phyloP scores from a whole-genome alignment of 2,888 invertebrate species.

The Acrobasis repandana region DNA sequence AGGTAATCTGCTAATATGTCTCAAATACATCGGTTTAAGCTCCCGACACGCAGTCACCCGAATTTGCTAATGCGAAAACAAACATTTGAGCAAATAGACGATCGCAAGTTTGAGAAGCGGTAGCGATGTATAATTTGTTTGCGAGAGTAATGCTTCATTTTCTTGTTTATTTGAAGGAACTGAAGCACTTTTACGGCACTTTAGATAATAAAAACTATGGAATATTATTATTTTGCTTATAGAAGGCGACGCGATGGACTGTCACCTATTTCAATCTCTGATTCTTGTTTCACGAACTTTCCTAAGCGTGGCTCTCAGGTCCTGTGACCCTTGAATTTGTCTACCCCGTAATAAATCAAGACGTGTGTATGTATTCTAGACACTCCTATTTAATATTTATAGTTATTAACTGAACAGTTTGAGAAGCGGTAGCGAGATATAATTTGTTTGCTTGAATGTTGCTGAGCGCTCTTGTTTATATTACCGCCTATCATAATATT shows the following conservation, averaged over 20 bases:
- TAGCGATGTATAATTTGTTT: slow-evolving; percentile 66
- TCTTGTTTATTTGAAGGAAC: slow-evolving; percentile 41
- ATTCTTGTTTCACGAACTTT: too few species aligned
- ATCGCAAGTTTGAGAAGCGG: slow-evolving; percentile 47
- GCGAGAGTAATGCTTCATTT: slow-evolving; percentile 41
- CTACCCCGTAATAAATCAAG: too few species aligned
- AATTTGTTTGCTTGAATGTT: slow-evolving; percentile 62
- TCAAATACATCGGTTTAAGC: background rate
- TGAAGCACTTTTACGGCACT: too few species aligned
- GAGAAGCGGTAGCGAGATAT: slow-evolving; percentile 52
- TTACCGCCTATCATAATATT: slow-evolving; percentile 62
- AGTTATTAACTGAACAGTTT: slow-evolving; percentile 38
- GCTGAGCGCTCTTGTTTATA: slow-evolving; percentile 52
- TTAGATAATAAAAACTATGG: too few species aligned
- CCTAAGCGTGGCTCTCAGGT: too few species aligned
- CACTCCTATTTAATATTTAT: too few species aligned
- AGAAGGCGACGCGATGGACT: too few species aligned
- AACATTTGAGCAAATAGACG: slow-evolving; percentile 44
- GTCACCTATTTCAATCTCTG: too few species aligned
- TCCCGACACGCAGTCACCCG: slow-evolving; percentile 4
- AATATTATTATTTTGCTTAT: too few species aligned
- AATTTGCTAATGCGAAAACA: slow-evolving; percentile 23
- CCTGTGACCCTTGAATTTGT: too few species aligned
- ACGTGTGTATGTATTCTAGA: too few species aligned
- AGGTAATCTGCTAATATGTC: slow-evolving; percentile 12